Evolutionary conservation across 2,797 vertebrate genomes (phyloP).

Genomic region (Mastacembelus armatus): DNA sequence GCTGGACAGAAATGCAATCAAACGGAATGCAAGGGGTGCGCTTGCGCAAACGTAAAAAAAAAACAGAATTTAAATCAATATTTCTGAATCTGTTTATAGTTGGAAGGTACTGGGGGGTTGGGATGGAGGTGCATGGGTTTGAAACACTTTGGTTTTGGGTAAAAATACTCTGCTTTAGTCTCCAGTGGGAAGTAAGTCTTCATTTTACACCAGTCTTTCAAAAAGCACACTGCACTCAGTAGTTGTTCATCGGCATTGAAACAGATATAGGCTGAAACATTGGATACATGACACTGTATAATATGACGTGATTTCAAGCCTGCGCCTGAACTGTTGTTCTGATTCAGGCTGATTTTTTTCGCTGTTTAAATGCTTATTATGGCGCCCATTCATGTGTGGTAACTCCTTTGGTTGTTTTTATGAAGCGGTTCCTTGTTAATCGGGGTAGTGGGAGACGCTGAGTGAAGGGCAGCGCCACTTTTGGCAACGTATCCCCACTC

Average conservation of each 20-base stretch:
- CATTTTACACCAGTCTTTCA: slow-evolving; percentile 13
- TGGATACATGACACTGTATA: not conserved
- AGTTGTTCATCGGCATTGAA: slow-evolving; percentile 17
- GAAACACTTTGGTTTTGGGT: slow-evolving; percentile 38
- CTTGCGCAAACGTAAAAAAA: slow-evolving; percentile 68
- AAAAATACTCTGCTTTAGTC: slow-evolving; percentile 27
- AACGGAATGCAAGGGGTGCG: slow-evolving; percentile 65
- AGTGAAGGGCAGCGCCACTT: slow-evolving; percentile 61
- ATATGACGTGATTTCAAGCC: slow-evolving; percentile 10
- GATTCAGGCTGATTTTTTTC: slow-evolving; percentile 34
- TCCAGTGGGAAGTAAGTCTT: slow-evolving; percentile 1
- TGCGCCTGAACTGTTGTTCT: slow-evolving; percentile 35
- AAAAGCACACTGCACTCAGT: not conserved
- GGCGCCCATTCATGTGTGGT: slow-evolving; percentile 62
- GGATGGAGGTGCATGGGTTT: slow-evolving; percentile 3
- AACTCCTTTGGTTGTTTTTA: slow-evolving; percentile 64
- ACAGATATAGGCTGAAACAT: not conserved
- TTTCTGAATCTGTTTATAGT: slow-evolving; percentile 73
- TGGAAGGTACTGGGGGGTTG: slow-evolving; percentile 52
- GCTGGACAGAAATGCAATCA: slow-evolving; percentile 62
- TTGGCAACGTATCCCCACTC: slow-evolving; percentile 55
- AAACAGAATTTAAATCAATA: slow-evolving; percentile 66
- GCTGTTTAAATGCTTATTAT: slow-evolving; percentile 57
- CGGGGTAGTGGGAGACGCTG: slow-evolving; percentile 58
- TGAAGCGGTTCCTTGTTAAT: slow-evolving; percentile 67